phyloP scores from a whole-genome alignment of 2,113 vertebrate species.

The Engystomops pustulosus region DNA sequence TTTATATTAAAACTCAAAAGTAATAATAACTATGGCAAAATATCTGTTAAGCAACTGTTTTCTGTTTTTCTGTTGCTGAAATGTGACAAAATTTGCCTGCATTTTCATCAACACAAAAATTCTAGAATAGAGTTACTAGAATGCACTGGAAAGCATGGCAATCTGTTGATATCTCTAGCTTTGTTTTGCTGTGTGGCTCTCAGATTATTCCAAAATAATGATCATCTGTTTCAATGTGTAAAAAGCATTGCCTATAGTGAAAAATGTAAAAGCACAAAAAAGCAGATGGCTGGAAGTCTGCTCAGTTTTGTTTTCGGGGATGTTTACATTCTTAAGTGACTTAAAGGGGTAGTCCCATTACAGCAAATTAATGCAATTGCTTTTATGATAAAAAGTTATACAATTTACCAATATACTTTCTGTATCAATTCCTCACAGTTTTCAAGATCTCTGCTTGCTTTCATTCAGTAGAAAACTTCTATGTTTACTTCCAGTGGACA shows the following conservation, averaged over 20 bases:
- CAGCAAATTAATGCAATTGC: no score
- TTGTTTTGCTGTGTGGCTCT: conserved; percentile 67
- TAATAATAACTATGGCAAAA: neutral
- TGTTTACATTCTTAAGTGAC: conserved; percentile 76
- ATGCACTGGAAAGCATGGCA: conserved; percentile 71
- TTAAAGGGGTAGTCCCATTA: no score
- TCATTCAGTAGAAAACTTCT: no score
- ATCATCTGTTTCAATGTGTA: conserved; percentile 74
- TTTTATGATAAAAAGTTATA: no score
- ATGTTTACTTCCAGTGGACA: no score
- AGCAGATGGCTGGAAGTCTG: conserved; percentile 76
- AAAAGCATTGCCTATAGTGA: conserved; percentile 69
- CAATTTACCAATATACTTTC: no score
- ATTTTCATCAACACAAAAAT: conserved; percentile 63
- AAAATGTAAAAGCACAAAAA: conserved; percentile 62
- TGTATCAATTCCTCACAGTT: no score
- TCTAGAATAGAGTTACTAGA: conserved; percentile 71
- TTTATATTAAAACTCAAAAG: neutral
- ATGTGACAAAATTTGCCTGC: conserved; percentile 61
- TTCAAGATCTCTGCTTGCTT: no score
- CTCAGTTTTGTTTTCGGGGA: conserved; percentile 68
- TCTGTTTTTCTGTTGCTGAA: conserved; percentile 67
- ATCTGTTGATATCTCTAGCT: conserved; percentile 76
- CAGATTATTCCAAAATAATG: conserved; percentile 67
- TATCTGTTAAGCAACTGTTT: conserved; percentile 60